A percentile compares a stretch with the other conserved stretches of the same genome.
phyloP scores from a whole-genome alignment of 1,140 invertebrate genomes.

The Bombus turneri region DNA sequence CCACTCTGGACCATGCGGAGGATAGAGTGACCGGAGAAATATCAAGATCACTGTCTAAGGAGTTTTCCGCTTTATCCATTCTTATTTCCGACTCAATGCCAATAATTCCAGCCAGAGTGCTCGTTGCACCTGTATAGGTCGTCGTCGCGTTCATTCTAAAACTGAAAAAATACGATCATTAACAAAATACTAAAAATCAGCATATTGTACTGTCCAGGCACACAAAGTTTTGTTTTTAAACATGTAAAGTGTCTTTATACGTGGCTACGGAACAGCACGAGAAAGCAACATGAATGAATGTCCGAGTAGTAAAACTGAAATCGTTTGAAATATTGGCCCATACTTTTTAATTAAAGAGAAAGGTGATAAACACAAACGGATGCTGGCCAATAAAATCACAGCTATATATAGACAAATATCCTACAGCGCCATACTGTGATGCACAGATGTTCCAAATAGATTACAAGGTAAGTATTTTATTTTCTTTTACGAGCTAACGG shows the following conservation, averaged over 20 bases:
- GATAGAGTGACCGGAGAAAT: slow-evolving; percentile 86
- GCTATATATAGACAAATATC: background rate
- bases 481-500: too few species aligned
- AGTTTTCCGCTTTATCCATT: slow-evolving; percentile 64
- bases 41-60: slow-evolving; percentile 72
- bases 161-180: slow-evolving; percentile 29
- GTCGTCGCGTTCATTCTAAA: slow-evolving; percentile 64
- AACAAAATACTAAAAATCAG: background rate
- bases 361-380: background rate
- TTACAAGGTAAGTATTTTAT: background rate
- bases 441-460: background rate
- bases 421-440: background rate
- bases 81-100: slow-evolving; percentile 62
- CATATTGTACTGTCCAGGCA: too few species aligned
- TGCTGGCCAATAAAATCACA: background rate
- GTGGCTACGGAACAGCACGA: background rate
- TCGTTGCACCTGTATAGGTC: slow-evolving; percentile 58
- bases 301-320: background rate
- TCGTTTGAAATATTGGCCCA: too few species aligned
- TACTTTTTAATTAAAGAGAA: background rate
- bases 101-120: slow-evolving; percentile 69
- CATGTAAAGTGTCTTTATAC: background rate
- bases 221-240: too few species aligned
- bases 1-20: slow-evolving; percentile 87
- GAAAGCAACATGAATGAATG: background rate